Conservation (phyloP, 1,140 invertebrate species). For the Aphelinus certus region DNA sequence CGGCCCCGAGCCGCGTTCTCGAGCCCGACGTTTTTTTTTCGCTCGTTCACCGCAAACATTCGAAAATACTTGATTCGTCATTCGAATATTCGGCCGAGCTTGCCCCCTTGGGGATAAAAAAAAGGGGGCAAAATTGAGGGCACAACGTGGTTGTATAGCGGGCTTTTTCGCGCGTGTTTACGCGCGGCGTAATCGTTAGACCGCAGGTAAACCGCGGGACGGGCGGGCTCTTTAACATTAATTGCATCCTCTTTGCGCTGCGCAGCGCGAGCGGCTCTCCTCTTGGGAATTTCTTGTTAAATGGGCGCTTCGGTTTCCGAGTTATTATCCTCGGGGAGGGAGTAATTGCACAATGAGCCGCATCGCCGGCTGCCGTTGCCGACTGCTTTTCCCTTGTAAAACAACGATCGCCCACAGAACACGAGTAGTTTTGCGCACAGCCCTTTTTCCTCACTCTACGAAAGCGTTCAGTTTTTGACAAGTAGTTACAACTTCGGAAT, state of each 20-base stretch:
- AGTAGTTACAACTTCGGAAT: too few relatives aligned
- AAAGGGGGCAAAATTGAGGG: too few relatives aligned
- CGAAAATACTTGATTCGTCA: too few relatives aligned
- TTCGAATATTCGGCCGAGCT: neutral
- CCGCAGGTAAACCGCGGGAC: slow-evolving; percentile 47
- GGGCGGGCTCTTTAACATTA: slow-evolving; percentile 61
- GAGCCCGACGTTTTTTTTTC: too few relatives aligned
- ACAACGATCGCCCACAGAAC: neutral
- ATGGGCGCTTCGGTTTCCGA: slow-evolving; percentile 29
- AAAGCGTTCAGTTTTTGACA: too few relatives aligned
- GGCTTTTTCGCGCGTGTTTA: slow-evolving; percentile 31
- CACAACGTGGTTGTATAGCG: too few relatives aligned
- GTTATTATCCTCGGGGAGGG: slow-evolving; percentile 31
- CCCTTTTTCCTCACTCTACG: neutral
- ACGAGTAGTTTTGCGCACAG: slow-evolving; percentile 24
- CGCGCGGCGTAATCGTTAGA: slow-evolving; percentile 42
- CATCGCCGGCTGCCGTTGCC: slow-evolving; percentile 1
- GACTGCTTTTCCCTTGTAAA: slow-evolving; percentile 31
- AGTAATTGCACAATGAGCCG: slow-evolving; percentile 36
- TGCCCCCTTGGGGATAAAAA: neutral
- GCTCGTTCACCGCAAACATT: too few relatives aligned
- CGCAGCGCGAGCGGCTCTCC: neutral
- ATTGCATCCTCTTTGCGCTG: slow-evolving; percentile 59
- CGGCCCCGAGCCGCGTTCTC: too few relatives aligned
- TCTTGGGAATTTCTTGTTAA: slow-evolving; percentile 43